Base-by-base conservation (phyloP, 2,797 vertebrate genomes). In the Pangasius macronema region DNA sequence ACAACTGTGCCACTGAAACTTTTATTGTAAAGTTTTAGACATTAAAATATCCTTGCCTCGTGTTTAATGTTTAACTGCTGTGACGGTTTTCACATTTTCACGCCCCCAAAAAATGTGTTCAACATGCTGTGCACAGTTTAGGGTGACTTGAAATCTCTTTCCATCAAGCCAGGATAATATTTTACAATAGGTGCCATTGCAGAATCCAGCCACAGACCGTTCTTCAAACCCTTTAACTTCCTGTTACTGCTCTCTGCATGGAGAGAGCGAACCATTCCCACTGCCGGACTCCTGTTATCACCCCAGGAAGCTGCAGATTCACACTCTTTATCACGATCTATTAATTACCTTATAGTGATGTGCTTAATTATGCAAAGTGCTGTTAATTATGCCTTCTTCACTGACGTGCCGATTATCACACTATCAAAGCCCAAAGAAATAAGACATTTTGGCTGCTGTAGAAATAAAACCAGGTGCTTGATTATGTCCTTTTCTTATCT, bases 261-360 rank as follows among this genome's bases (percentile, higher is more conserved):
- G 53, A 83, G 73, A 82, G 51, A 75, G 76, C 1, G 51, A 27
- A 77, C 63, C 57, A 10, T 79, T 85, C 46, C 46, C 51, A 53
- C 75, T 5, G 57, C 84, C 77, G 86, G 42, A 65, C 88, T 88
- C 77, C 73, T 88, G 82, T 90, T 86, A 75, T 87, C 86, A 55
- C 86, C 85, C 73, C 57, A 76, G 85, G 59, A 87, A 73, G 42
- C 83, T 14, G 75, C 72, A 84, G 80, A 85, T 76, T 85, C 85
- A 72, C 30, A 82, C 79, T 80, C 85, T 86, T 83, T 86, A 89
- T 86, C 75, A 75, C 91, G 61, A 85, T 91, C 87, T 90, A 65
- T 92, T 93, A 94, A 94, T 94, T 92, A 92, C 91, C 89, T 93
- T 88, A 92, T 92, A 88, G 87, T 86, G 85, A 90, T 85, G 89